Evolutionary conservation across 2,888 invertebrate genomes (phyloP).

Genomic region (Bedellia somnulentella): DNA sequence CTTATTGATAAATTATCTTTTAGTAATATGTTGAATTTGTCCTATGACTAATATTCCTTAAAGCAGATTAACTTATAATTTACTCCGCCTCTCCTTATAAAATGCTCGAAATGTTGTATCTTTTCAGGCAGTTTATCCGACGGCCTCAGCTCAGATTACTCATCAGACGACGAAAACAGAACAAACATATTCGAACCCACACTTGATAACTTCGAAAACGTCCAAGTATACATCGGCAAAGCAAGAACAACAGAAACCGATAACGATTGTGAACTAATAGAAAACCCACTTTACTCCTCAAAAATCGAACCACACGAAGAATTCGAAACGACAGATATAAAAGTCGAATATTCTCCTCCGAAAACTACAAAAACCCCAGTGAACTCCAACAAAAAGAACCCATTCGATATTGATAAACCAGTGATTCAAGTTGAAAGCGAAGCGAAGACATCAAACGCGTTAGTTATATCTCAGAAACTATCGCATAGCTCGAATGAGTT

Average conservation of each 20-base stretch:
- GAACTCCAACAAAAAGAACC: slow-evolving; percentile 33
- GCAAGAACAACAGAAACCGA: slow-evolving; percentile 19
- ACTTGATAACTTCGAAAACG: slow-evolving; percentile 49
- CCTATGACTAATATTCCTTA: too few species aligned
- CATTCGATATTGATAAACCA: slow-evolving; percentile 41
- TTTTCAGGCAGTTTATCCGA: slow-evolving; percentile 69
- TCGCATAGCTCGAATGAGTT: slow-evolving; percentile 74
- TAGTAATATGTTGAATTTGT: too few species aligned
- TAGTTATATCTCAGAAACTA: slow-evolving; percentile 63
- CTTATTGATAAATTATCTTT: too few species aligned
- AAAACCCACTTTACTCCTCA: slow-evolving; percentile 49
- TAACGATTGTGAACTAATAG: slow-evolving; percentile 41
- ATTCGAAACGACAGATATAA: slow-evolving; percentile 62
- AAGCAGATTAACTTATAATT: too few species aligned
- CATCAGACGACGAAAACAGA: slow-evolving; percentile 54
- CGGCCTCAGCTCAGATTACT: slow-evolving; percentile 59
- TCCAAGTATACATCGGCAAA: slow-evolving; percentile 48
- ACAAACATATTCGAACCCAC: slow-evolving; percentile 53
- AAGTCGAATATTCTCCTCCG: slow-evolving; percentile 44
- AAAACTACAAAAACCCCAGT: slow-evolving; percentile 35
- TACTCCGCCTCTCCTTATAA: too few species aligned
- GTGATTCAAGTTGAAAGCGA: slow-evolving; percentile 60
- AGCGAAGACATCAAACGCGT: slow-evolving; percentile 51
- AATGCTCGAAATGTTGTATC: too few species aligned
- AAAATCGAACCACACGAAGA: slow-evolving; percentile 43